Percentiles rank a stretch among this genome's conserved stretches.
phyloP scores from a whole-genome alignment of 2,113 vertebrate species.

The Gnathonemus echidnorhynchus region DNA sequence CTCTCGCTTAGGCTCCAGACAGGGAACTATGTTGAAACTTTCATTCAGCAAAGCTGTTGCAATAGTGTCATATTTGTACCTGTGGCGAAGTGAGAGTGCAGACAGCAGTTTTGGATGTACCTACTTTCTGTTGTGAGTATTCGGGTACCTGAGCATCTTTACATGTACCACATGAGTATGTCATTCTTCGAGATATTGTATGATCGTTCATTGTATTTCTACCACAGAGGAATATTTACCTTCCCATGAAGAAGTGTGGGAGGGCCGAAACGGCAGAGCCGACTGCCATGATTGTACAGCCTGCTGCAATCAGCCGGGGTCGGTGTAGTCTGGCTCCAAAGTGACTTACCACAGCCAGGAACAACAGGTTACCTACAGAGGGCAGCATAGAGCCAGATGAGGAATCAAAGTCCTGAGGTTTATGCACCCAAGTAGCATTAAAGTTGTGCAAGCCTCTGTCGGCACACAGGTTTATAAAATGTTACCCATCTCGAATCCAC shows the following conservation, averaged over 20 bases:
- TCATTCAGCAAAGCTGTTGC: conserved; percentile 43
- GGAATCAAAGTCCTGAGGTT: neutral
- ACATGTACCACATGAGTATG: neutral
- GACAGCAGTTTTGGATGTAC: neutral
- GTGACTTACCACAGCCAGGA: conserved; percentile 83
- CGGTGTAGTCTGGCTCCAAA: conserved; percentile 84
- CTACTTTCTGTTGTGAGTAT: neutral
- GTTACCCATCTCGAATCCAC: conserved; percentile 89
- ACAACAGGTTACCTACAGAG: conserved; percentile 76
- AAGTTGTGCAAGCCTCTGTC: neutral
- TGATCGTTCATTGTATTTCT: neutral
- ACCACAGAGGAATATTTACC: conserved; percentile 52
- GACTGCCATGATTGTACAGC: conserved; percentile 70
- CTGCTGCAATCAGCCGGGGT: conserved; percentile 73
- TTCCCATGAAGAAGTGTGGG: conserved; percentile 92
- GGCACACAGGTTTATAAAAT: neutral
- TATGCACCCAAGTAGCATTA: neutral
- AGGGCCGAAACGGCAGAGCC: conserved; percentile 72
- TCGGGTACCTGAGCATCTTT: too few relatives aligned
- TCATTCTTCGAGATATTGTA: neutral
- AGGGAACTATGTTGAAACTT: conserved; percentile 44
- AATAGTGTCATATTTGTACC: conserved; percentile 55
- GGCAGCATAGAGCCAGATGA: neutral
- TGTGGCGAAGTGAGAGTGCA: conserved; percentile 27
- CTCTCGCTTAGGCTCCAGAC: conserved; percentile 31